These are phyloP conservation scores for Dipodomys ordii DNA, from an alignment of 2,113 vertebrate species.

Conservation along the genomic window DNA sequence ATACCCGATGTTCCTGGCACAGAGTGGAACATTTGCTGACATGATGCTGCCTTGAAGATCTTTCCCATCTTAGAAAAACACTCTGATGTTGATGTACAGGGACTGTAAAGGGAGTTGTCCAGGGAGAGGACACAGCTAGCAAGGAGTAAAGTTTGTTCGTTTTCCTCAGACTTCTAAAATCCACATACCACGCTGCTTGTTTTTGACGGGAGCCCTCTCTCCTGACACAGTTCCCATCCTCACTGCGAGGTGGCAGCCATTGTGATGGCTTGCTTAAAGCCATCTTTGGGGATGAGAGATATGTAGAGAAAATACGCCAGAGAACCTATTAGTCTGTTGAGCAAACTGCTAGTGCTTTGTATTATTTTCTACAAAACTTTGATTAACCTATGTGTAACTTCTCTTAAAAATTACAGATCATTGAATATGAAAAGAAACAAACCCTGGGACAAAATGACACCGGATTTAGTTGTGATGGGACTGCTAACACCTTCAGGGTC, in stretches of 20 bases:
- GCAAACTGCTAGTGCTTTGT: background rate
- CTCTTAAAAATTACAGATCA: slow-evolving; percentile 88
- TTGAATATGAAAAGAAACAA: slow-evolving; percentile 95
- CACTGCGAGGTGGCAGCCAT: too few relatives aligned
- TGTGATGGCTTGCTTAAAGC: background rate
- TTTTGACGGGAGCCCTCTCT: background rate
- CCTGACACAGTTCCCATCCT: background rate
- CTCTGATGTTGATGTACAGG: background rate
- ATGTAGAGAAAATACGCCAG: background rate
- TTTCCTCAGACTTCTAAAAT: background rate
- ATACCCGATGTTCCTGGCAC: background rate
- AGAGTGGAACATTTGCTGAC: background rate
- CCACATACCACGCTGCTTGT: background rate
- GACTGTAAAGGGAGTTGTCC: background rate
- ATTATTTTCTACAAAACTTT: background rate
- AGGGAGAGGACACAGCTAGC: background rate
- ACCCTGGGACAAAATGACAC: slow-evolving; percentile 96
- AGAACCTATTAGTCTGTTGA: background rate
- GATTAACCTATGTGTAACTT: slow-evolving; percentile 42
- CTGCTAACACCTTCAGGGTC: slow-evolving; percentile 94
- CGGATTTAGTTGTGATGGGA: slow-evolving; percentile 96
- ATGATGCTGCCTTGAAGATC: background rate
- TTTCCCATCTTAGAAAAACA: slow-evolving; percentile 42
- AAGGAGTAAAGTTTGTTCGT: background rate
- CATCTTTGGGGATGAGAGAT: background rate